Evolutionary conservation across 2,113 vertebrate genomes (phyloP), one percentile per base, ranked within the genome.

Genomic region (Eptesicus fuscus): DNA sequence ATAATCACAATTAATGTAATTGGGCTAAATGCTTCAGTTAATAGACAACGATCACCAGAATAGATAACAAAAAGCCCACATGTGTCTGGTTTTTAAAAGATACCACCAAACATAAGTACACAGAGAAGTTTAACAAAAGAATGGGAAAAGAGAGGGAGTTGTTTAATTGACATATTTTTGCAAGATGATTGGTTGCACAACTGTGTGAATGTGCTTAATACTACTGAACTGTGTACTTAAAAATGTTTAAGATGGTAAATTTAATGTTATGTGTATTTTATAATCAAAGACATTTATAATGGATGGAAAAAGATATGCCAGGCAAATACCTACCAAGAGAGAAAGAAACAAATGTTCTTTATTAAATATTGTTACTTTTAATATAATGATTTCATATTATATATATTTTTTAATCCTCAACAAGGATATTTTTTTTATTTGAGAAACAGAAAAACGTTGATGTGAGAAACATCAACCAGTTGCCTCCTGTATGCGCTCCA

Each of bases 231-330:
- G 37, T 51, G 91, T 9, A 74, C 42, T 47, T 74, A 28, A 91
- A 87, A 94, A 13, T 44, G 47, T 25, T 51, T 40, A 35, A 30
- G 32, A 84, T 80, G 35, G 5, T 44, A 85, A 69, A 28, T 80
- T 88, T 90, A 63, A 73, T 89, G 42, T 51, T 88, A 44, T 70
- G 9, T 86, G 28, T 6, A 77, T 30, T 88, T 40, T 77, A 83
- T n/a, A 90, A 70, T 63, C 88, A 44, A 88, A 91, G 87, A 69
- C 16, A 56, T 67, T 80, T 89, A 83, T 78, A 65, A 88, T 80
- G 8, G 6, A 56, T 40, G 37, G 2, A 13, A 44, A 85, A 90
- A 59, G 2, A 65, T 83, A 40, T 71, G 35, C 10, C 76, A 73
- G 30, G 30, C 56, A 96, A 85, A 92, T 74, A 61, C 23, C 59